Conservation (phyloP, 2,888 invertebrate genomes). For the Scaeva pyrastri region DNA sequence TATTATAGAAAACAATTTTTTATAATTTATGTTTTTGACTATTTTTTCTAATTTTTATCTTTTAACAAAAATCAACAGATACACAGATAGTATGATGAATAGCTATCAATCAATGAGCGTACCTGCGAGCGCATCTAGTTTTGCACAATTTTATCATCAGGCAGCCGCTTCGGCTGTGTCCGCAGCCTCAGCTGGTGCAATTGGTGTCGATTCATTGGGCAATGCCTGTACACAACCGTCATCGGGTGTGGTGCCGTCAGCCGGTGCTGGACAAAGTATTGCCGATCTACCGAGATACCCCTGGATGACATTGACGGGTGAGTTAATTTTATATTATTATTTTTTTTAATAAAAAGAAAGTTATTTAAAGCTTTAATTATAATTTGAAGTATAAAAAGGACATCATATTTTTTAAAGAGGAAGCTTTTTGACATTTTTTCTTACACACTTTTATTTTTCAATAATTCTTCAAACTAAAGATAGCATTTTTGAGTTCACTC, state of each 20-base stretch:
- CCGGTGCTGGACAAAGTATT: slow-evolving; percentile 91
- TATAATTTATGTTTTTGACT: slow-evolving; percentile 35
- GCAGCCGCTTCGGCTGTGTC: slow-evolving; percentile 88
- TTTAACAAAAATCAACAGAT: slow-evolving; percentile 80
- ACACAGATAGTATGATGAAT: slow-evolving; percentile 84
- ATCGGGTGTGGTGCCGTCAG: slow-evolving; percentile 85
- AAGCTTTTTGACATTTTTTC: too few species aligned
- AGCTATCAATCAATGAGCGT: slow-evolving; percentile 84
- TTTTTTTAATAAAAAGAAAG: too few species aligned
- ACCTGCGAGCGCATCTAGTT: slow-evolving; percentile 84
- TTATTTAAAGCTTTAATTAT: too few species aligned
- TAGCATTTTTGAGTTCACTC: too few species aligned
- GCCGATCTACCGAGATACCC: slow-evolving; percentile 97
- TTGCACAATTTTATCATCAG: slow-evolving; percentile 96
- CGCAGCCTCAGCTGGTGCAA: slow-evolving; percentile 90
- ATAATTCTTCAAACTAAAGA: too few species aligned
- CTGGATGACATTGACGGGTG: slow-evolving; percentile 98
- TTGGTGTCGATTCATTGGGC: slow-evolving; percentile 91
- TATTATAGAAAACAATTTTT: slow-evolving; percentile 3
- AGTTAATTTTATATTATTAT: slow-evolving; percentile 51
- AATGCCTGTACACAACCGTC: slow-evolving; percentile 91
- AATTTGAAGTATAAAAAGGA: too few species aligned
- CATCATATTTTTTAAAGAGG: too few species aligned
- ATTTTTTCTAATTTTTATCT: slow-evolving; percentile 16
- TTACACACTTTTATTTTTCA: too few species aligned